A percentile compares a stretch with the other conserved stretches of the same genome.
Evolutionary conservation across 1,140 invertebrate species (phyloP).

Genomic region (Parapsyche elsis): DNA sequence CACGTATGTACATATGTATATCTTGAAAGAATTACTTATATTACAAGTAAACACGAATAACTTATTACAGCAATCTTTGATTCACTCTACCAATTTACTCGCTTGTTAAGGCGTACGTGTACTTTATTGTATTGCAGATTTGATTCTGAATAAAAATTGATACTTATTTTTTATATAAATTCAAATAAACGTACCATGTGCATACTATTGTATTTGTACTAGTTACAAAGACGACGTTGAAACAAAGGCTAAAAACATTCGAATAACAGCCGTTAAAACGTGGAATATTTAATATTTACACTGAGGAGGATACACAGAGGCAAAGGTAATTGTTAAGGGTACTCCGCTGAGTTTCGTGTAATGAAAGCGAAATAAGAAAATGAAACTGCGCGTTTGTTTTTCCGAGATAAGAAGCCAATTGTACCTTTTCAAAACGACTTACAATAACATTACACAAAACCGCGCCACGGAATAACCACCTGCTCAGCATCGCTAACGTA

Average conservation of each 20-base stretch:
- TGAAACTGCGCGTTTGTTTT: conserved; percentile 15
- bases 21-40: too few relatives aligned
- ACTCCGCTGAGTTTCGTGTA: neutral
- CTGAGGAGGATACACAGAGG: neutral
- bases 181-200: too few relatives aligned
- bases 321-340: conserved; percentile 1
- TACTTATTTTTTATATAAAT: too few relatives aligned
- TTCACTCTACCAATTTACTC: too few relatives aligned
- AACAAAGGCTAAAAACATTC: neutral
- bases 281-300: neutral
- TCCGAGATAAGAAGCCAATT: conserved; percentile 15
- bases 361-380: conserved; percentile 21
- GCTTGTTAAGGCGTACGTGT: too few relatives aligned
- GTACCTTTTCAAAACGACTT: neutral
- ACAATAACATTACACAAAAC: neutral
- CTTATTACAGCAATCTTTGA: too few relatives aligned
- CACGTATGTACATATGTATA: too few relatives aligned
- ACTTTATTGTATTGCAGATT: too few relatives aligned
- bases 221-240: neutral
- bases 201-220: too few relatives aligned
- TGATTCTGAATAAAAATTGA: too few relatives aligned
- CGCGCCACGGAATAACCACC: too few relatives aligned
- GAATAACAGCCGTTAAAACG: neutral
- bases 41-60: too few relatives aligned
- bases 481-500: neutral